Evolutionary conservation across 2,888 invertebrate species (phyloP).

Genomic region (Phalera bucephala): DNA sequence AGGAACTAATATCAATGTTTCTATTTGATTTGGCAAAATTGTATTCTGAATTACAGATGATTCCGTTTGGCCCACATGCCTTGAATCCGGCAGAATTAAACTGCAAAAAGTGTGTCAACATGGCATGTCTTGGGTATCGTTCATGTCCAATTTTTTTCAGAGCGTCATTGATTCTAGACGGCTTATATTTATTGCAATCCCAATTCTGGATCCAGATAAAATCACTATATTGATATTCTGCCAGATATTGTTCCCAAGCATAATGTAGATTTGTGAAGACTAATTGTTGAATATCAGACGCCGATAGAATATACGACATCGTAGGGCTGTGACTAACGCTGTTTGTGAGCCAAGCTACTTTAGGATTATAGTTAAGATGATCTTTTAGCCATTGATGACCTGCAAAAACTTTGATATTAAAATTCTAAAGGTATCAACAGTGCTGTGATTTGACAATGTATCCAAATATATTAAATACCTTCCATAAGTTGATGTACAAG

Average conservation of each 20-base stretch:
- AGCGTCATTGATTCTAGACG: constrained; percentile 52
- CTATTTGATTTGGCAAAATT: constrained; percentile 89
- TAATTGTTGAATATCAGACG: constrained; percentile 90
- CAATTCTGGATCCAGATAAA: constrained; percentile 96
- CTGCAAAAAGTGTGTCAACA: constrained; percentile 61
- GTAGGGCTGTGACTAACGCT: constrained; percentile 97
- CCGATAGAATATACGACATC: constrained; percentile 92
- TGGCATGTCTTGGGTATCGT: constrained; percentile 56
- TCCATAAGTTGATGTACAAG: constrained; percentile 95
- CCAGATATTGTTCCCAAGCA: constrained; percentile 96
- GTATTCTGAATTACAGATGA: constrained; percentile 50
- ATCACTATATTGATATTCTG: constrained; percentile 92
- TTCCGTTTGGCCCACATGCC: constrained; percentile 62
- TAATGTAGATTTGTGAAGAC: constrained; percentile 96
- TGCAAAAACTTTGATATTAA: constrained; percentile 43
- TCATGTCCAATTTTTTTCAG: constrained; percentile 58
- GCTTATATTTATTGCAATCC: constrained; percentile 70
- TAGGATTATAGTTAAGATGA: constrained; percentile 90
- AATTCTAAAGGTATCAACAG: neutral
- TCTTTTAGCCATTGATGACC: constrained; percentile 95
- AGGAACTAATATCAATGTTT: constrained; percentile 90
- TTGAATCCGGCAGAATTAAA: constrained; percentile 64
- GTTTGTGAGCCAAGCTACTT: constrained; percentile 95
- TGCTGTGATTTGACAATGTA: neutral
- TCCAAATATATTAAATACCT: constrained; percentile 86